Evolutionary conservation across 2,113 vertebrate genomes (phyloP).

Genomic region (Aptenodytes forsteri): DNA sequence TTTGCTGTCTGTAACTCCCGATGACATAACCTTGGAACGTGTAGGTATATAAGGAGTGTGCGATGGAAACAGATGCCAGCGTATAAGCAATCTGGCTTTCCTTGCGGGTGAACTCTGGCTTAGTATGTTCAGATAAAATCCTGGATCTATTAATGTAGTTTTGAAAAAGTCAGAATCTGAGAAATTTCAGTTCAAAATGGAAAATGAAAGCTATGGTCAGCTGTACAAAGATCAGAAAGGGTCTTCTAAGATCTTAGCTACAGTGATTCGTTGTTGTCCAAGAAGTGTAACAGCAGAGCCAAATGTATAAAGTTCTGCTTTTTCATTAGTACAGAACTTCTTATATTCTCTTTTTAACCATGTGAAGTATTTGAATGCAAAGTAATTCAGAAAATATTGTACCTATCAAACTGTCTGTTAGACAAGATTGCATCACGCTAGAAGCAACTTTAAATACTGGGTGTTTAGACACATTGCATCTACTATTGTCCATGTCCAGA

Average conservation of each 20-base stretch:
- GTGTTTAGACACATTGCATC: background rate
- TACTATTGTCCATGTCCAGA: background rate
- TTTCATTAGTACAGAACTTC: background rate
- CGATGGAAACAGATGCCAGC: background rate
- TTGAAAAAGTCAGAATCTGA: background rate
- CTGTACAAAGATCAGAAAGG: background rate
- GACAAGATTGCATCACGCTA: background rate
- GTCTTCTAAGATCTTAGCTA: background rate
- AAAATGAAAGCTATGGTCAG: background rate
- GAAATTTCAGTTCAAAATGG: background rate
- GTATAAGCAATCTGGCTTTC: background rate
- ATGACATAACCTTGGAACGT: background rate
- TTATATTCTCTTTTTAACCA: background rate
- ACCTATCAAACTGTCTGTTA: background rate
- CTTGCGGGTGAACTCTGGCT: background rate
- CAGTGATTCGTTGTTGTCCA: background rate
- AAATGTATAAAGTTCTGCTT: background rate
- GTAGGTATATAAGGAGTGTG: background rate
- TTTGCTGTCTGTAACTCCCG: background rate
- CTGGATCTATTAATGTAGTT: background rate
- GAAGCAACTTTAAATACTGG: background rate
- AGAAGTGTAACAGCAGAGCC: background rate
- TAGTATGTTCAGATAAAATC: background rate
- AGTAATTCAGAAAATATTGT: background rate
- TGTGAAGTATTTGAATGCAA: background rate